These are phyloP conservation scores for Tonatia bakeri DNA, from an alignment of 2,113 vertebrate species.

Conservation along the genomic window DNA sequence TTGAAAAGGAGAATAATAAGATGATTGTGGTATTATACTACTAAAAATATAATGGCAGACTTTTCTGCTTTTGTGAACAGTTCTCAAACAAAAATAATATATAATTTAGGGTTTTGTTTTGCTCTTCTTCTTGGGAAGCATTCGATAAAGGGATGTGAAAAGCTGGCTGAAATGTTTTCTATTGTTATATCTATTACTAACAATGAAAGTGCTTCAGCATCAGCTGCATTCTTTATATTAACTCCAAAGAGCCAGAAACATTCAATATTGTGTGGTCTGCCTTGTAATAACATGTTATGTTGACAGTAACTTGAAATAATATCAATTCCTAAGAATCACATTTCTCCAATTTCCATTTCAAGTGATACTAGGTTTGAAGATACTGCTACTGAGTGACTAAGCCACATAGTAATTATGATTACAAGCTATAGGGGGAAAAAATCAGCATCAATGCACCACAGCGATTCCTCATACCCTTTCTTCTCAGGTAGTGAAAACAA, in stretches of 20 bases:
- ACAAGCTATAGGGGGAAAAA: slow-evolving; percentile 33
- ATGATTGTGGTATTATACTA: slow-evolving; percentile 40
- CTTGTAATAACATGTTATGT: slow-evolving; percentile 68
- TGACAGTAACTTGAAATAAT: slow-evolving; percentile 76
- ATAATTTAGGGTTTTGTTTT: slow-evolving; percentile 36
- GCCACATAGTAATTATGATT: slow-evolving; percentile 75
- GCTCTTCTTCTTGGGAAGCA: slow-evolving; percentile 5
- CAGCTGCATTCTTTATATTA: slow-evolving; percentile 24
- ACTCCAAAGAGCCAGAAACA: slow-evolving; percentile 30
- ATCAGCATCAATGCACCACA: slow-evolving; percentile 70
- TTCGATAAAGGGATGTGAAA: slow-evolving; percentile 29
- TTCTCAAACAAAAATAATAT: slow-evolving; percentile 39
- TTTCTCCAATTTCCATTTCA: slow-evolving; percentile 79
- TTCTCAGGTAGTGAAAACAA: slow-evolving; percentile 32
- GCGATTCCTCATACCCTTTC: slow-evolving; percentile 66
- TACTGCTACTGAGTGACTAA: slow-evolving; percentile 77
- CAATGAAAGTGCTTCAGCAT: slow-evolving; percentile 10
- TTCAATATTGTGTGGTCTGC: slow-evolving; percentile 59
- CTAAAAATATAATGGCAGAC: slow-evolving; percentile 4
- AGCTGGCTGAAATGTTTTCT: neutral
- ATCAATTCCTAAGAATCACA: slow-evolving; percentile 65
- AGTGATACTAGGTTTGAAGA: slow-evolving; percentile 78
- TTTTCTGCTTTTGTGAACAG: slow-evolving; percentile 27
- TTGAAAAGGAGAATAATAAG: slow-evolving; percentile 49
- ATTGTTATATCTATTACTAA: slow-evolving; percentile 1